phyloP scores from a whole-genome alignment of 1,140 invertebrate species.

The Drosophila elegans region DNA sequence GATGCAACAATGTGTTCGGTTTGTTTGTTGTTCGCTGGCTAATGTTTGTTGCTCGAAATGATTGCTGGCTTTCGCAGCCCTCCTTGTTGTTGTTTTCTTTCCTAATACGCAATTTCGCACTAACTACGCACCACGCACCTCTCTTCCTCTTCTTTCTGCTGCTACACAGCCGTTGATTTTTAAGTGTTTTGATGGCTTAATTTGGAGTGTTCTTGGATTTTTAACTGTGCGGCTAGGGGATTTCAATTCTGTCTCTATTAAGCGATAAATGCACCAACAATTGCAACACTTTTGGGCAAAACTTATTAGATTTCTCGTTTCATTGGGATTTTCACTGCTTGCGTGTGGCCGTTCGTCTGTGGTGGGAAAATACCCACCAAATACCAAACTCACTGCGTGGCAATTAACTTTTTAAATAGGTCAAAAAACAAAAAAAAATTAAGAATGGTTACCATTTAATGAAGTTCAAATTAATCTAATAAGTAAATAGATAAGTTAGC shows the following conservation, averaged over 20 bases:
- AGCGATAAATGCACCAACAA: constrained; percentile 43
- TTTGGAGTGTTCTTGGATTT: constrained; percentile 9
- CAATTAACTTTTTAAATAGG: neutral
- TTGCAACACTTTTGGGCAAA: constrained; percentile 37
- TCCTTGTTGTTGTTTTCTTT: constrained; percentile 54
- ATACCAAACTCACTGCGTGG: constrained; percentile 23
- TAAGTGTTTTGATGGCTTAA: constrained; percentile 18
- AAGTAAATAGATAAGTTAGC: neutral
- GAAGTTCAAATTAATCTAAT: neutral
- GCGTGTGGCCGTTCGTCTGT: constrained; percentile 29
- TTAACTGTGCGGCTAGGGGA: constrained; percentile 8
- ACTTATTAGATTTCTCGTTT: constrained; percentile 50
- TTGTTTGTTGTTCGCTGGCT: constrained; percentile 10
- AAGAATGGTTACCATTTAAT: too few species aligned
- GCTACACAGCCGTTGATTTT: constrained; percentile 18
- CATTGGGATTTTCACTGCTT: constrained; percentile 53
- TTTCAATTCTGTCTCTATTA: constrained; percentile 14
- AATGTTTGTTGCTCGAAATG: constrained; percentile 42
- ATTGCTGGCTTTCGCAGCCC: constrained; percentile 37
- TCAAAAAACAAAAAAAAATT: too few species aligned
- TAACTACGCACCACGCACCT: constrained; percentile 57
- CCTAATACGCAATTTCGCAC: constrained; percentile 77
- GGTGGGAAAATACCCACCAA: constrained; percentile 13
- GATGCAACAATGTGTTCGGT: neutral
- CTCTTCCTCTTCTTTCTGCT: constrained; percentile 36